These are phyloP conservation scores for Hyles euphorbiae DNA, from an alignment of 1,140 invertebrate genomes.

Conservation along the genomic window DNA sequence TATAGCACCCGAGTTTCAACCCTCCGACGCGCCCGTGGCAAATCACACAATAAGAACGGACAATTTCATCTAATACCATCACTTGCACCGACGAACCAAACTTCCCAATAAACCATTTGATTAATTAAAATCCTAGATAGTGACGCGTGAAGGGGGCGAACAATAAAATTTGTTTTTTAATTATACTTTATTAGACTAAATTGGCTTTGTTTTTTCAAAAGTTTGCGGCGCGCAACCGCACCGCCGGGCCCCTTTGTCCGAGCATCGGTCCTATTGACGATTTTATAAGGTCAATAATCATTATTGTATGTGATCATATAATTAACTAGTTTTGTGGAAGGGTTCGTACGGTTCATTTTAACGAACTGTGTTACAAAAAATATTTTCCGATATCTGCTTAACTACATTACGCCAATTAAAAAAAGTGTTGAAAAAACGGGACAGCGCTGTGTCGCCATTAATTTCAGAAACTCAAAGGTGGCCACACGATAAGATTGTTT, in stretches of 20 bases:
- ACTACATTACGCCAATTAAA: conserved; percentile 17
- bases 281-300: conserved; percentile 71
- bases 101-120: conserved; percentile 53
- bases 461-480: conserved; percentile 60
- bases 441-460: conserved; percentile 39
- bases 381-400: conserved; percentile 11
- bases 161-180: conserved; percentile 71
- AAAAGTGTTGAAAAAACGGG: conserved; percentile 5
- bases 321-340: conserved; percentile 54
- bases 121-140: conserved; percentile 57
- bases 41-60: conserved; percentile 52
- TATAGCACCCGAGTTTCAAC: conserved; percentile 47
- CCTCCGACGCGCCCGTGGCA: conserved; percentile 41
- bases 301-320: conserved; percentile 67
- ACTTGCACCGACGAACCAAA: conserved; percentile 33
- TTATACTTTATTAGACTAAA: conserved; percentile 67
- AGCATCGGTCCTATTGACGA: conserved; percentile 65
- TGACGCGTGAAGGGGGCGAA: conserved; percentile 52
- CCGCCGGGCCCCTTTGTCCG: conserved; percentile 53
- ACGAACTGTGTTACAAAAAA: not conserved
- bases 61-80: conserved; percentile 39
- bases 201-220: conserved; percentile 65
- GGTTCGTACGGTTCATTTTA: conserved; percentile 16
- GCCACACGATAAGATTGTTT: conserved; percentile 61
- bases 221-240: conserved; percentile 30